These are phyloP conservation scores for Lycocerus yunnanus DNA, from an alignment of 2,888 invertebrate species.

Conservation along the genomic window DNA sequence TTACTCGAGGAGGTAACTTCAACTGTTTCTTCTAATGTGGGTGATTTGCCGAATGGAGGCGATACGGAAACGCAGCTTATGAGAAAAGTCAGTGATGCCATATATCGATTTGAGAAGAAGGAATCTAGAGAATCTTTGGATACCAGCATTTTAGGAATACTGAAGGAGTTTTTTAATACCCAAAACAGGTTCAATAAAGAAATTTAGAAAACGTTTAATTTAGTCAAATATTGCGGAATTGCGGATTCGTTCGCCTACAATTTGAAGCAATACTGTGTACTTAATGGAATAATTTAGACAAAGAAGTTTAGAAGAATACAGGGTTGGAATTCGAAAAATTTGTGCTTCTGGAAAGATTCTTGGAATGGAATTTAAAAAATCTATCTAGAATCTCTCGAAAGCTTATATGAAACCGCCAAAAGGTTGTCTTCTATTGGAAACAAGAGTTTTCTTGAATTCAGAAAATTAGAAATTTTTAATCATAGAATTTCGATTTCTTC, in stretches of 20 bases:
- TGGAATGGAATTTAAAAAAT: background rate
- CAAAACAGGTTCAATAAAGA: slow-evolving; percentile 35
- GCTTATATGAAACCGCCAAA: background rate
- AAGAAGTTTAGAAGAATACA: background rate
- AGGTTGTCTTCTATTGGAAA: background rate
- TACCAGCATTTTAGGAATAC: slow-evolving; percentile 46
- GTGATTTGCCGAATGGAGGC: slow-evolving; percentile 13
- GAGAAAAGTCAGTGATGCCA: slow-evolving; percentile 47
- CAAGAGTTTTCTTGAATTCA: background rate
- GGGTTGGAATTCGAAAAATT: background rate
- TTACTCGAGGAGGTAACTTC: slow-evolving; percentile 45
- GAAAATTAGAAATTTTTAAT: background rate
- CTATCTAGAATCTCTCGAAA: background rate
- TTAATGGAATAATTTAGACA: background rate
- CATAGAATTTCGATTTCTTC: background rate
- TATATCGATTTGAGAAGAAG: slow-evolving; percentile 47
- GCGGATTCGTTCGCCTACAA: background rate
- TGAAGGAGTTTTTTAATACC: slow-evolving; percentile 51
- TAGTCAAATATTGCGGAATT: slow-evolving; percentile 7
- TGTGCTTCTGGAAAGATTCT: background rate
- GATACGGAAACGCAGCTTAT: slow-evolving; percentile 41
- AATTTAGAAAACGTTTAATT: slow-evolving; percentile 4
- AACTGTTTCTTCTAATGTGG: slow-evolving; percentile 11
- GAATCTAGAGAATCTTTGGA: slow-evolving; percentile 48
- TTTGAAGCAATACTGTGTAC: background rate